A percentile compares a stretch with the other conserved stretches of the same genome.
phyloP scores from a whole-genome alignment of 2,797 vertebrate genomes.

The Phrynocephalus forsythii region DNA sequence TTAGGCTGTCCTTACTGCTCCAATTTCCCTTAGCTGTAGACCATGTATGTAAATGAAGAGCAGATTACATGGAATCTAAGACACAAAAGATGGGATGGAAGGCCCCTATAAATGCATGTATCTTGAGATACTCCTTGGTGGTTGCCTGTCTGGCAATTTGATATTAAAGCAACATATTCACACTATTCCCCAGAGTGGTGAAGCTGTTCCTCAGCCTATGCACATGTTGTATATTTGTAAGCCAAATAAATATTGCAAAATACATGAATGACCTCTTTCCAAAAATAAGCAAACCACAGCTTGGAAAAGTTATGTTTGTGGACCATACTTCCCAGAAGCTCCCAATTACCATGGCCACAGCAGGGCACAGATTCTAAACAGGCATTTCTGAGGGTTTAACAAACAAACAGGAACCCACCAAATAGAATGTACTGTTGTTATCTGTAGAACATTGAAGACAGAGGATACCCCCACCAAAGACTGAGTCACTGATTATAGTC shows the following conservation, averaged over 20 bases:
- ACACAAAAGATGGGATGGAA: not conserved
- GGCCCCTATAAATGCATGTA: not conserved
- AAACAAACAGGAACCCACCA: too few species aligned
- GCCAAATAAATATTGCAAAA: not conserved
- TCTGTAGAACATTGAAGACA: too few species aligned
- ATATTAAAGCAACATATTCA: not conserved
- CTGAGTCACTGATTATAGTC: too few species aligned
- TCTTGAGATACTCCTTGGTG: not conserved
- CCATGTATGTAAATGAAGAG: not conserved
- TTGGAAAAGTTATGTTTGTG: not conserved
- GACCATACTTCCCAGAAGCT: not conserved
- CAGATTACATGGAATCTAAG: not conserved
- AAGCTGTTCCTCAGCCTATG: not conserved
- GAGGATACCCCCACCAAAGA: too few species aligned
- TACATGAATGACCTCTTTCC: not conserved
- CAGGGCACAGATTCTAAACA: too few species aligned
- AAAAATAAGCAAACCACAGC: not conserved
- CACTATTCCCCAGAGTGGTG: not conserved
- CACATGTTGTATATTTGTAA: not conserved
- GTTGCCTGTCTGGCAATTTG: not conserved
- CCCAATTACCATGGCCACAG: too few species aligned
- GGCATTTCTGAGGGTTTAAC: too few species aligned
- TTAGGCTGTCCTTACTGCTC: not conserved
- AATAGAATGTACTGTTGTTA: too few species aligned
- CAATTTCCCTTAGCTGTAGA: not conserved